Conservation (phyloP, 92 coral and sea anemone genomes). For the Ricordea florida region DNA sequence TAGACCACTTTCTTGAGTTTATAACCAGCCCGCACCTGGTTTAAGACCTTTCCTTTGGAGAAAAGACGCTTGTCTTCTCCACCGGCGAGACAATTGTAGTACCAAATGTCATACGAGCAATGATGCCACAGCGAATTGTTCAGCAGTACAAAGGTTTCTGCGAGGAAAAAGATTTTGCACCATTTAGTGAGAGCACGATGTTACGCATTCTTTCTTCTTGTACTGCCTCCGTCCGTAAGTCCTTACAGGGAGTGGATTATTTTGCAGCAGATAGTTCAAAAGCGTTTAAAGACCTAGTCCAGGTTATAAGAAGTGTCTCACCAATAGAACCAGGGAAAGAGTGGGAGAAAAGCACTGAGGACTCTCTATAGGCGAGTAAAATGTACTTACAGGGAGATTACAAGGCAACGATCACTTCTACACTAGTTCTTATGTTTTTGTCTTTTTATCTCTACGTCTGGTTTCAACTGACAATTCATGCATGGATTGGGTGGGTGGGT, state of each 20-base stretch:
- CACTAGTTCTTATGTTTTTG: too few relatives aligned
- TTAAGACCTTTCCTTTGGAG: conserved; percentile 71
- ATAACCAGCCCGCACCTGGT: conserved; percentile 64
- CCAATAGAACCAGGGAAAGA: background rate
- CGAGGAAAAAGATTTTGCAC: conserved; percentile 21
- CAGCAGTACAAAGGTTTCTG: conserved; percentile 44
- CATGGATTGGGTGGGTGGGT: too few relatives aligned
- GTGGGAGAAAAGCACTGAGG: conserved; percentile 4
- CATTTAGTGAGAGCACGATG: conserved; percentile 42
- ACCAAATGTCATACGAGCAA: conserved; percentile 65
- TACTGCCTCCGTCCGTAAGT: conserved; percentile 37
- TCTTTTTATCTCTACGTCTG: too few relatives aligned
- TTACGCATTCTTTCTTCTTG: conserved; percentile 31
- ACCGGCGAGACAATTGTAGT: conserved; percentile 25
- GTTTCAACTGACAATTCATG: too few relatives aligned
- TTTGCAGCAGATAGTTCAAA: conserved; percentile 33
- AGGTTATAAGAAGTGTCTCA: background rate
- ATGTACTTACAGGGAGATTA: conserved; percentile 41
- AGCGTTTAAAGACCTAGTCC: conserved; percentile 40
- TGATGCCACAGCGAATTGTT: conserved; percentile 52
- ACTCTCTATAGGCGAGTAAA: conserved; percentile 34
- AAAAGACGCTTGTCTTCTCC: conserved; percentile 35
- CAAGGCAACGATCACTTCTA: too few relatives aligned
- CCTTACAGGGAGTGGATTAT: conserved; percentile 50
- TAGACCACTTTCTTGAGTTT: conserved; percentile 63